A percentile compares a stretch with the other conserved stretches of the same genome.
Conservation (phyloP, 2,113 vertebrate species). For the Smithornis capensis region DNA sequence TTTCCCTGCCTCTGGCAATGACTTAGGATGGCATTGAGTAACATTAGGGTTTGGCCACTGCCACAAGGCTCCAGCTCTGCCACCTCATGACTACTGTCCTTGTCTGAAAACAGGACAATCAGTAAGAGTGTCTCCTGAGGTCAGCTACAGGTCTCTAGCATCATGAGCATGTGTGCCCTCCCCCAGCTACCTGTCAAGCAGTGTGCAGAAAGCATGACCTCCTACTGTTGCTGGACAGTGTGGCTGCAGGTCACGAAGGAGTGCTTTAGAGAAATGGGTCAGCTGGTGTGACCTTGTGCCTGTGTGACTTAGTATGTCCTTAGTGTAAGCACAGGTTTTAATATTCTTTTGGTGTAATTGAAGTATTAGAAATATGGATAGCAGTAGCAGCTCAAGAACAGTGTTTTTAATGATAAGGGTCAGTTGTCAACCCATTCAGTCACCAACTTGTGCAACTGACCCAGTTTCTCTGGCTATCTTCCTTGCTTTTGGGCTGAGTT, state of each 20-base stretch:
- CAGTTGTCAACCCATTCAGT: neutral
- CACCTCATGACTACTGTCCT: neutral
- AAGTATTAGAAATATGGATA: neutral
- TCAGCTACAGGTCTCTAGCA: neutral
- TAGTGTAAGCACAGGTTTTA: neutral
- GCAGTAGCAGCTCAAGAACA: neutral
- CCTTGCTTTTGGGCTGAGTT: neutral
- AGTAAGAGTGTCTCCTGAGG: no score
- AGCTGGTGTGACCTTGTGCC: neutral
- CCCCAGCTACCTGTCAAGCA: neutral
- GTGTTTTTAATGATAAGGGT: neutral
- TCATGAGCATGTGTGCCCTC: neutral
- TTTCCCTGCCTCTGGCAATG: neutral
- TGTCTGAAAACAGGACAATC: neutral
- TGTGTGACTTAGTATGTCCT: neutral
- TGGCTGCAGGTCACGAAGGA: neutral
- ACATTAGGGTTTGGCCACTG: neutral
- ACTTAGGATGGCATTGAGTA: neutral
- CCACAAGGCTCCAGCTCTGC: neutral
- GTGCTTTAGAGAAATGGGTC: neutral
- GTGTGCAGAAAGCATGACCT: neutral
- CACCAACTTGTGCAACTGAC: neutral
- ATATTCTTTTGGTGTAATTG: neutral
- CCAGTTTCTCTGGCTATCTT: neutral
- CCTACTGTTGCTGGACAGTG: fast-evolving